Evolutionary conservation across 2,797 vertebrate genomes (phyloP), one percentile per base, ranked within the genome.

Genomic region (Cynodonichthys magdalenae): DNA sequence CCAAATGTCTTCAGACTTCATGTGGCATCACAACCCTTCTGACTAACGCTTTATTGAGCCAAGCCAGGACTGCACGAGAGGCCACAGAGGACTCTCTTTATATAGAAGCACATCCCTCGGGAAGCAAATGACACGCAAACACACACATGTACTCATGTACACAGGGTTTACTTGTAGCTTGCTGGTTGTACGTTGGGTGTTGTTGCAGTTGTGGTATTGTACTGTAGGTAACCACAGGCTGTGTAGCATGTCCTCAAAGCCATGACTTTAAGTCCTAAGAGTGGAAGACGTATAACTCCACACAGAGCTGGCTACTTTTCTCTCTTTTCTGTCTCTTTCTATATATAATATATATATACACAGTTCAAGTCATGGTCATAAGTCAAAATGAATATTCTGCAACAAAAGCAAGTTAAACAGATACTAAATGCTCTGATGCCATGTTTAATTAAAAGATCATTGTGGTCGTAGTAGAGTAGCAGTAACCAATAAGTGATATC

Each of bases 231-330:
- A 84, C 87, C 82, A 59, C 70, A 78, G 87, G 89, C 84, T 89
- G 88, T 91, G 93, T 93, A 93, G 93, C 92, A 93, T 90, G 91
- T 91, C 83, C 85, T 90, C 80, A 87, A 94, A 93, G 91, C 92
- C 93, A 93, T 93, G 92, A 89, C 81, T 79, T 83, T 79, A 79
- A 79, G 83, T 89, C 84, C 87, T 63, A 75, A 86, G 66, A 81
- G 81, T 78, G 86, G 83, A 83, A 79, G 87, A 87, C 68, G 71
- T 75, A 79, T 80, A 80, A 89, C 72, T 82, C 80, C 81, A 83
- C 81, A 74, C 75, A 74, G 74, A 80, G 82, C 84, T 77, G 75
- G 80, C 81, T 81, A 82, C 77, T 72, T 60, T 79, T 78, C 62
- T 80, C 67, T 63, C 63, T 71, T 45, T 28, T 41, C 44, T 64